Base-by-base conservation (phyloP, 2,888 invertebrate genomes). In the Aporophyla lueneburgensis region DNA sequence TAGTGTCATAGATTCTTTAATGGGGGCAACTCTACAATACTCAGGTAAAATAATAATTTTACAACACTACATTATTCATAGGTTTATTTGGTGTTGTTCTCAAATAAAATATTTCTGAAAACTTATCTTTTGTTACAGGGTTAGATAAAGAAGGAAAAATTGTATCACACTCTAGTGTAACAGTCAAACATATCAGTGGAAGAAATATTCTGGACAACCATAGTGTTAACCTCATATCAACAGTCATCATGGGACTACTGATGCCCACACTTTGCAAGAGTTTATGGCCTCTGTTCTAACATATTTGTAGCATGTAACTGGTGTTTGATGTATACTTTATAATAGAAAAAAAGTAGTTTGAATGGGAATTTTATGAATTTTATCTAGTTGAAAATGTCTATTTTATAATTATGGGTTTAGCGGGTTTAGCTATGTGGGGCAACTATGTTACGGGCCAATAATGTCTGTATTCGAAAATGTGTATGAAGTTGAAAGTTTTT, bases 21-120 rank as follows among this genome's bases (percentile, higher is more conserved):
- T 99, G 61, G 99, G 99, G 65, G 99, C 99, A 5, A 98, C 98
- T 12, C 91, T 99, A 62, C 99, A 99, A 94, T 99, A 97, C 93
- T 99, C 99, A 87, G 99, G 99, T 97, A 74, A 54, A 24, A 43
- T 49, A 40, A 49, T 33, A 16, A 21, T 63, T 24, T 10, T 54
- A 54, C 1, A 16, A n/a, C 16, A 33, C 10, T 33, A n/a, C 3
- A 67, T n/a, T 33, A 51, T 16, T n/a, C 10, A n/a, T 5, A 9
- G 1, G 14, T 46, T 74, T 14, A 51, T 54, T 24, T 21, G 2
- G 21, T 40, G 7, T 40, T 59, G 7, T 51, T 59, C 58, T 6
- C 0, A 27, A 46, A 46, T 58, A 46, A 16, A 46, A 19, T 33
- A 16, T 62, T 51, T 9, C 10, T 61, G 12, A 6, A 14, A 56